Evolutionary conservation across 2,797 vertebrate genomes (phyloP).

Genomic region (Brotogeris chrysoptera): DNA sequence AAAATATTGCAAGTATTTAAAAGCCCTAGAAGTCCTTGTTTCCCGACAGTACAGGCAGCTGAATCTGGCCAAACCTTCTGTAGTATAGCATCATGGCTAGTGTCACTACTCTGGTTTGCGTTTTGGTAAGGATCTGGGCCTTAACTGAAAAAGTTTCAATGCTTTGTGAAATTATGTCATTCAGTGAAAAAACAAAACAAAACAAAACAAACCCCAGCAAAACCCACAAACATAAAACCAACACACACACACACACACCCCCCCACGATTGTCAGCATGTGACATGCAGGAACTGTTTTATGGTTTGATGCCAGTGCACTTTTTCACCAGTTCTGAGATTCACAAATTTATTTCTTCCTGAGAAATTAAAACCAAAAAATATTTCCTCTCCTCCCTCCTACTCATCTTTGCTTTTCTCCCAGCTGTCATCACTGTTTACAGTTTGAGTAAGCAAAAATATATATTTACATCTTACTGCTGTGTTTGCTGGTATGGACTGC

Average conservation of each 20-base stretch:
- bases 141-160: not conserved
- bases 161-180: not conserved
- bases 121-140: not conserved
- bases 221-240: not conserved
- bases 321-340: not conserved
- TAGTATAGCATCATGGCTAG: not conserved
- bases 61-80: not conserved
- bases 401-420: constrained; percentile 1
- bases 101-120: not conserved
- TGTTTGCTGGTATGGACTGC: constrained; percentile 24
- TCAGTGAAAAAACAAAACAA: not conserved
- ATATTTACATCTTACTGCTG: not conserved
- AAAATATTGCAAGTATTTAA: not conserved
- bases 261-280: not conserved
- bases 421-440: constrained; percentile 18
- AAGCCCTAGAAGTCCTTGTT: not conserved
- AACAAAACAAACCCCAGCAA: not conserved
- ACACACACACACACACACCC: no score
- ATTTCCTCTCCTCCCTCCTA: not conserved
- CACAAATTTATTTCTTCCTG: not conserved
- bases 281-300: not conserved
- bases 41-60: not conserved
- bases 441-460: constrained; percentile 17
- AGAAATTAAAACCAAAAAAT: not conserved
- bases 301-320: not conserved